Evolutionary conservation across 2,797 vertebrate genomes (phyloP), one percentile per base, ranked within the genome.

Genomic region (Lepus oiostolus): DNA sequence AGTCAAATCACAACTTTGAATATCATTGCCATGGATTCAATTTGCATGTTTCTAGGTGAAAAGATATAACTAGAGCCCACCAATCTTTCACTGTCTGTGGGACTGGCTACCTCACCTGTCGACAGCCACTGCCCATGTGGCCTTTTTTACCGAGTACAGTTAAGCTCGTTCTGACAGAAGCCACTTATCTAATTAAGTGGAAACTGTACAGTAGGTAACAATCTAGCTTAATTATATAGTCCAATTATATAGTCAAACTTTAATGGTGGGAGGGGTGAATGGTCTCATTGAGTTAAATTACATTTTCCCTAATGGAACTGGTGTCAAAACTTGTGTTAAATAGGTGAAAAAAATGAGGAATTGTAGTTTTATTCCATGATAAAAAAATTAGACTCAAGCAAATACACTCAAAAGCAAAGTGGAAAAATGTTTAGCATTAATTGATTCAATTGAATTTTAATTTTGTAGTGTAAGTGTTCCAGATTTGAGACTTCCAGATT

Each of bases 111-210:
- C 87, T 95, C 71, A 62, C 30, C 62, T 88, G 82, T 71, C 30
- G 17, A 65, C 0, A 79, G 63, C 71, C 77, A 62, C 88, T 96
- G 92, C 80, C 94, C 93, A 72, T 68, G 58, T 28, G 26, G 63
- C 87, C 8, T 95, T 93, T 95, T 96, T 90, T 77, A 70, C 70
- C 0, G 0, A 96, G 63, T 79, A 38, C 26, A 92, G 85, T 38
- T 80, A 95, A 93, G 87, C 89, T 96, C 91, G 92, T 93, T 96
- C 96, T 96, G 91, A 92, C 42, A 96, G 79, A 97, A 96, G 85
- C 94, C 91, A 84, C 89, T 95, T 77, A 67, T 14, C 74, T 79
- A 94, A 95, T 84, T 96, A 91, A 77, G 68, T 96, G 60, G 94
- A 96, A 97, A 97, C 93, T 91, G 84, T 89, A 95, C 22, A 32